Percentiles rank a stretch among this genome's conserved stretches.
Conservation (phyloP, 2,113 vertebrate species). For the Semnornis frantzii region DNA sequence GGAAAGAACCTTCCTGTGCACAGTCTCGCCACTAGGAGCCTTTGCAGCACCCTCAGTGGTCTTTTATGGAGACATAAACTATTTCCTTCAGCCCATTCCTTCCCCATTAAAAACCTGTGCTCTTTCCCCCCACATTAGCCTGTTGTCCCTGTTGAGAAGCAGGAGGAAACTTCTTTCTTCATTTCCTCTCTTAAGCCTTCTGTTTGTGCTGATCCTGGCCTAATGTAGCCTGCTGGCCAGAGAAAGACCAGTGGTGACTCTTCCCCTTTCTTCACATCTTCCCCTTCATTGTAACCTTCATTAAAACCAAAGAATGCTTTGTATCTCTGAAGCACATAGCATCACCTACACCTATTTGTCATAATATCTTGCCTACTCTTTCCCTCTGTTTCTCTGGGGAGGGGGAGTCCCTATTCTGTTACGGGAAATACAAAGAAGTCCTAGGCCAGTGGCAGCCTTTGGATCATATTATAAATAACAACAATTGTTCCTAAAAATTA, state of each 20-base stretch:
- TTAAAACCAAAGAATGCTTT: background rate
- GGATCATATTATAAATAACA: background rate
- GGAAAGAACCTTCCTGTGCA: background rate
- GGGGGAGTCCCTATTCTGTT: background rate
- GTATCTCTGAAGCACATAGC: background rate
- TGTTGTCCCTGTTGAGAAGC: background rate
- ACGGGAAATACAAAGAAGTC: background rate
- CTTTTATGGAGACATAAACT: background rate
- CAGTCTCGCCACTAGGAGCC: background rate
- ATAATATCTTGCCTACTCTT: background rate
- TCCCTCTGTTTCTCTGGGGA: background rate
- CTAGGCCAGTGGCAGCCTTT: background rate
- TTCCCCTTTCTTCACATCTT: background rate
- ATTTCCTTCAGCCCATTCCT: background rate
- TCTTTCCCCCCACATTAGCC: background rate
- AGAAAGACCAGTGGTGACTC: background rate
- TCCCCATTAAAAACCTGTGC: background rate
- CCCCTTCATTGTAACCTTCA: background rate
- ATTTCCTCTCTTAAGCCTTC: background rate
- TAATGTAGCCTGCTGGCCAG: background rate
- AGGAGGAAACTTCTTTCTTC: background rate
- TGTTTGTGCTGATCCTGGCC: background rate
- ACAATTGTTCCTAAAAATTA: background rate
- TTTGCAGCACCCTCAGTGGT: background rate
- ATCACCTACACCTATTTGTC: background rate